These are phyloP conservation scores for Syrmaticus mikado DNA, from an alignment of 2,113 vertebrate genomes.

Conservation along the genomic window DNA sequence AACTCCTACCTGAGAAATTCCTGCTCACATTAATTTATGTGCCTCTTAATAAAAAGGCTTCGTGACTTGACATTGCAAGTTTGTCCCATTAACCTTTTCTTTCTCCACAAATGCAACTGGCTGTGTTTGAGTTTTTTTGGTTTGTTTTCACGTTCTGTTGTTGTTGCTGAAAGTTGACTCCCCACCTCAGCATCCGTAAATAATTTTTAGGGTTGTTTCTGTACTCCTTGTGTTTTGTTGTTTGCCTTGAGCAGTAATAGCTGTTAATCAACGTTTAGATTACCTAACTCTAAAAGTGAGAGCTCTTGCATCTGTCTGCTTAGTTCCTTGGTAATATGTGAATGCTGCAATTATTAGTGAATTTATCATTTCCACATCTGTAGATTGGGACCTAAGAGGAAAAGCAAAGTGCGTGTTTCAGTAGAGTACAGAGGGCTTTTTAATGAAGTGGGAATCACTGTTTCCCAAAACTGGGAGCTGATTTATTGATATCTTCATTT, in stretches of 20 bases:
- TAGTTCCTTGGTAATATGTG: not conserved
- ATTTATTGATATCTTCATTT: not conserved
- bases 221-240: not conserved
- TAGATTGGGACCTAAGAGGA: not conserved
- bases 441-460: not conserved
- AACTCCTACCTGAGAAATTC: not conserved
- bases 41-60: not conserved
- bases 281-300: not conserved
- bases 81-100: constrained; percentile 23
- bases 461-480: not conserved
- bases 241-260: not conserved
- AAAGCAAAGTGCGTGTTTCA: not conserved
- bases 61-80: not conserved
- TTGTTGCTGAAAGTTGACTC: not conserved
- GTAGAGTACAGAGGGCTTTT: not conserved
- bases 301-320: not conserved
- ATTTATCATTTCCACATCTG: not conserved
- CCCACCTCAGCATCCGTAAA: not conserved
- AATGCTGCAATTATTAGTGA: not conserved
- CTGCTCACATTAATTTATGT: not conserved
- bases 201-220: not conserved
- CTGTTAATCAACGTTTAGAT: not conserved
- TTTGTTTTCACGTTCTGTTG: not conserved
- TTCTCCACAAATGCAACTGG: not conserved
- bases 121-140: not conserved